Percentiles rank a stretch among this genome's conserved stretches.
Evolutionary conservation across 2,888 invertebrate species (phyloP).

Genomic region (Tipula unca): DNA sequence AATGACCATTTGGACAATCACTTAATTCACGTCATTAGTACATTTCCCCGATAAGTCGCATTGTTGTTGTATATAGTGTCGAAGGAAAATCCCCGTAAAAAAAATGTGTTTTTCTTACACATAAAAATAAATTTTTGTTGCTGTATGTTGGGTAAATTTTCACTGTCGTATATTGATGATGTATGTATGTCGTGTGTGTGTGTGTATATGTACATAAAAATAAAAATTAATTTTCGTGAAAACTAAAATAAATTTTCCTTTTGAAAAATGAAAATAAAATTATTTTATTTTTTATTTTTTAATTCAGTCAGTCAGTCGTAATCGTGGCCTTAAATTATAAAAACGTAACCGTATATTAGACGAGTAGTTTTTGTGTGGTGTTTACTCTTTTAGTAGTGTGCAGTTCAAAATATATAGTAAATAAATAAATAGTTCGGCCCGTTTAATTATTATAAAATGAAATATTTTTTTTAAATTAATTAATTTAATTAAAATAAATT

Average conservation of each 20-base stretch:
- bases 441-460: not conserved
- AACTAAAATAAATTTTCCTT: slow-evolving; percentile 14
- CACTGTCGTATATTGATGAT: not conserved
- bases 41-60: not conserved
- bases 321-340: not conserved
- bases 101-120: not conserved
- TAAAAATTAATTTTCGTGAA: not conserved
- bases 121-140: not conserved
- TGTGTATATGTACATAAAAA: not conserved
- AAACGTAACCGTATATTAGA: not conserved
- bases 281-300: not conserved
- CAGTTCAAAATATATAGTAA: not conserved
- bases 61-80: not conserved
- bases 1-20: not conserved
- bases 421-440: not conserved
- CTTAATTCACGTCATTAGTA: not conserved
- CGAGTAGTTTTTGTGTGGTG: not conserved
- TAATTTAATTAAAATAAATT: not conserved
- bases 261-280: not conserved
- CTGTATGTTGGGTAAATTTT: not conserved
- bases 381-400: not conserved
- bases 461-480: too few species aligned
- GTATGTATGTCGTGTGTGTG: not conserved
- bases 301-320: not conserved
- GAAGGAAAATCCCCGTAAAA: not conserved